A percentile compares a stretch with the other conserved stretches of the same genome.
Evolutionary conservation across 2,113 vertebrate species (phyloP).

Genomic region (Pao palembangensis): DNA sequence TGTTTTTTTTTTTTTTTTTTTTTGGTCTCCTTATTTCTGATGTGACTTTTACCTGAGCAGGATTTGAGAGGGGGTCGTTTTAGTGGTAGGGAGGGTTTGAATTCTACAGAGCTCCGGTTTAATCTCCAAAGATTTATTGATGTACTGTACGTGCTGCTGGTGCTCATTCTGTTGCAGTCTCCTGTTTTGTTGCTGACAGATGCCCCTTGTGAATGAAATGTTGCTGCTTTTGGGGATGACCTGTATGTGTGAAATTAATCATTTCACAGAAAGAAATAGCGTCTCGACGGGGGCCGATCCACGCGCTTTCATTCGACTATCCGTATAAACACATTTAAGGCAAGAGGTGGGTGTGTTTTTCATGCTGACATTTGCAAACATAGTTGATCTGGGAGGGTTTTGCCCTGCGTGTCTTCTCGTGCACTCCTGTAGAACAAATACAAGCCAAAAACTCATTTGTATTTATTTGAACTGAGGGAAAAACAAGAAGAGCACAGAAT

Average conservation of each 20-base stretch:
- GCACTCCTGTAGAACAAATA: neutral
- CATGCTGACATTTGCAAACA: constrained; percentile 15
- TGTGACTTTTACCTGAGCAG: constrained; percentile 65
- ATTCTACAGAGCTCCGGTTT: constrained; percentile 66
- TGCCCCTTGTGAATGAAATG: constrained; percentile 74
- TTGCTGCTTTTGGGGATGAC: constrained; percentile 72
- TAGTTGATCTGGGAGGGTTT: constrained; percentile 6
- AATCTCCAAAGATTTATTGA: constrained; percentile 75
- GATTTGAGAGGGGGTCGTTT: neutral
- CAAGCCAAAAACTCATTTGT: neutral
- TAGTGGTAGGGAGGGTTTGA: constrained; percentile 31
- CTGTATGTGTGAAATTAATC: constrained; percentile 75
- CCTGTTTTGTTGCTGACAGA: constrained; percentile 74
- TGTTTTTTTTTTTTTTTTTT: constrained; percentile 14
- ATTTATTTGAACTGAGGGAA: neutral
- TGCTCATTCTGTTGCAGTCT: constrained; percentile 74
- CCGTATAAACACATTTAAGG: constrained; percentile 11
- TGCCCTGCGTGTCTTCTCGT: neutral
- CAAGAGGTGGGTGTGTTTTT: constrained; percentile 25
- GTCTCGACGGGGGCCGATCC: constrained; percentile 53
- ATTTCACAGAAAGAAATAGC: constrained; percentile 68
- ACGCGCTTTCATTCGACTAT: constrained; percentile 62
- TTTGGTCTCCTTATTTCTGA: constrained; percentile 43
- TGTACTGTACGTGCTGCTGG: constrained; percentile 62
- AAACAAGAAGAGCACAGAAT: neutral